A percentile compares a stretch with the other conserved stretches of the same genome.
Evolutionary conservation across 92 coral and sea anemone genomes (phyloP).

Genomic region (Porites divaricata): DNA sequence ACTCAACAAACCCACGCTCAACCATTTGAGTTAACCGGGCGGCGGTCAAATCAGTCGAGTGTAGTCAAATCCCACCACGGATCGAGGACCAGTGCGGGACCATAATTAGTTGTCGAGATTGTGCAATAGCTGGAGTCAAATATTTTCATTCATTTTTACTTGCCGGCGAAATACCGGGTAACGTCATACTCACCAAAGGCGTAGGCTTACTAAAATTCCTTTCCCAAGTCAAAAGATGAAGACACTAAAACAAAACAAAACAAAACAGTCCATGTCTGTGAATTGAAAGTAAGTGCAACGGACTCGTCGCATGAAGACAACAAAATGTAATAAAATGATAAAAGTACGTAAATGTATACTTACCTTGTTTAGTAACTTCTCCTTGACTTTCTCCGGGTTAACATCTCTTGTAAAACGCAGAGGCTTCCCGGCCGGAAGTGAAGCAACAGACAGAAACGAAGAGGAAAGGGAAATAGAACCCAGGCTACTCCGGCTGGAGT

Average conservation of each 20-base stretch:
- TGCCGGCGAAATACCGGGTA: background rate
- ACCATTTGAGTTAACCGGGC: no score
- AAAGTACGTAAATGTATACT: background rate
- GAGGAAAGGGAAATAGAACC: conserved; percentile 74
- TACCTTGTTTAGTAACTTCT: conserved; percentile 79
- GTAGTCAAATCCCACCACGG: no score
- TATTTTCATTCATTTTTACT: no score
- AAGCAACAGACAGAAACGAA: conserved; percentile 83
- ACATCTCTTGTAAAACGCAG: conserved; percentile 65
- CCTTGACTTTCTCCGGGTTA: conserved; percentile 74
- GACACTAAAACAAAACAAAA: conserved; percentile 64
- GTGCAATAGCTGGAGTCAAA: no score
- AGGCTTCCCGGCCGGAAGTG: conserved; percentile 86
- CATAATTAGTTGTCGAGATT: no score
- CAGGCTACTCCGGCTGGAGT: conserved; percentile 69
- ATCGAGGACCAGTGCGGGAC: no score
- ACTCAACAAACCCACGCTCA: no score
- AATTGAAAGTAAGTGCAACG: background rate
- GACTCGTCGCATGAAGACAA: no score
- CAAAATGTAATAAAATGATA: no score
- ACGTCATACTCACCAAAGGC: conserved; percentile 38
- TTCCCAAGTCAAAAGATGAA: conserved; percentile 67
- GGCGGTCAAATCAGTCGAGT: no score
- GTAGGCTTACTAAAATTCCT: conserved; percentile 11
- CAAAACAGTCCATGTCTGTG: background rate